A percentile compares a stretch with the other conserved stretches of the same genome.
Evolutionary conservation across 2,888 invertebrate genomes (phyloP).

Genomic region (Cetonia aurata): DNA sequence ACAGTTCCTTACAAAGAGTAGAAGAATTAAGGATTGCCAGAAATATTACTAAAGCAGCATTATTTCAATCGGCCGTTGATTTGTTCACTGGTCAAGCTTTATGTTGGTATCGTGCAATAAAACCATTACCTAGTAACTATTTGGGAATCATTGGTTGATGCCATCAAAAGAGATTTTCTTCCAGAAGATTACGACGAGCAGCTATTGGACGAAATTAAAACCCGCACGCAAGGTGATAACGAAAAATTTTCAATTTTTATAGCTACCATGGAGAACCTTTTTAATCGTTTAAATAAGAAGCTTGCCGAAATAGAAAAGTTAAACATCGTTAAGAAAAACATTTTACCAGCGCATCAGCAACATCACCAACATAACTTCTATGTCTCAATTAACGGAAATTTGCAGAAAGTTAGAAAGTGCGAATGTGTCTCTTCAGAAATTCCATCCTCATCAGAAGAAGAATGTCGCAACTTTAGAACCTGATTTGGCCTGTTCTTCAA

Average conservation of each 20-base stretch:
- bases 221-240: neutral
- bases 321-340: neutral
- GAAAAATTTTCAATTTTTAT: neutral
- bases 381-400: neutral
- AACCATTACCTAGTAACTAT: neutral
- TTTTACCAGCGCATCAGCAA: neutral
- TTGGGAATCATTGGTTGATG: neutral
- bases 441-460: neutral
- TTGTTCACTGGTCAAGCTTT: neutral
- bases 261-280: neutral
- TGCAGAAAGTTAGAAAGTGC: neutral
- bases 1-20: neutral
- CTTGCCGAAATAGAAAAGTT: neutral
- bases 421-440: neutral
- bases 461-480: neutral
- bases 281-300: neutral
- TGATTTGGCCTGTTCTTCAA: too few species aligned
- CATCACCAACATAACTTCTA: neutral
- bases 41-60: neutral
- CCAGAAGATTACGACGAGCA: constrained; percentile 1
- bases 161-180: neutral
- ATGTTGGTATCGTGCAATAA: neutral
- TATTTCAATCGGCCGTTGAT: neutral
- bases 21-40: neutral
- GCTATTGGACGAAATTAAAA: neutral